Evolutionary conservation across 1,140 invertebrate species (phyloP).

Genomic region (Platorchestia sp.): DNA sequence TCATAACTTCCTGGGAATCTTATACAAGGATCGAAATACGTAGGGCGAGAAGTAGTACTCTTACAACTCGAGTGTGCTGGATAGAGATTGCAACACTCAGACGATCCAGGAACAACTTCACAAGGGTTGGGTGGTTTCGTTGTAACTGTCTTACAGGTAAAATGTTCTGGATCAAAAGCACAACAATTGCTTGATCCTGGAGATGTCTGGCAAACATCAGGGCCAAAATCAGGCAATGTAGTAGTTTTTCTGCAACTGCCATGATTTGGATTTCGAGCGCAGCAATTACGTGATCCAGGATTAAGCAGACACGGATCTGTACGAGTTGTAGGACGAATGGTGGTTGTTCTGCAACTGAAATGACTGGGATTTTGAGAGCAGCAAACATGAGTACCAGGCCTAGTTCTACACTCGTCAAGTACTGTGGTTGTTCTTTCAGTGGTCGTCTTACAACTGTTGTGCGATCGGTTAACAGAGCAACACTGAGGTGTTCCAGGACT

Average conservation of each 20-base stretch:
- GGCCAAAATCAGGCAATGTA: constrained; percentile 38
- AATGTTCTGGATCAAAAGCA: background rate
- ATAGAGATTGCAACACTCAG: constrained; percentile 18
- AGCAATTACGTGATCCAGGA: constrained; percentile 56
- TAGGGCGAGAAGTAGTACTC: background rate
- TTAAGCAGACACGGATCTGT: constrained; percentile 40
- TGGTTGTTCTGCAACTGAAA: constrained; percentile 57
- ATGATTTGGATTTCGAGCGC: constrained; percentile 56
- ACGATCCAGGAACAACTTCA: background rate
- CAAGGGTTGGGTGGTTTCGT: background rate
- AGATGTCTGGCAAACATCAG: background rate
- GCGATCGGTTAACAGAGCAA: background rate
- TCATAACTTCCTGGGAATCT: constrained; percentile 43
- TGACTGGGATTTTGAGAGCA: constrained; percentile 59
- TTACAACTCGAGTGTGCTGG: constrained; percentile 24
- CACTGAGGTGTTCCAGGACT: constrained; percentile 59
- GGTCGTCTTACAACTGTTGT: constrained; percentile 49
- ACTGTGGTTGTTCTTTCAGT: constrained; percentile 56
- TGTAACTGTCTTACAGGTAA: background rate
- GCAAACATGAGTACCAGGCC: constrained; percentile 59
- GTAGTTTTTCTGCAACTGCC: constrained; percentile 57
- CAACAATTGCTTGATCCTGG: constrained; percentile 40
- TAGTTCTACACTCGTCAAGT: constrained; percentile 57
- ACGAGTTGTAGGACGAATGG: constrained; percentile 48
- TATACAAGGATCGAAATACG: constrained; percentile 54